phyloP scores from a whole-genome alignment of 2,888 invertebrate species.

The Tipula vernalis region DNA sequence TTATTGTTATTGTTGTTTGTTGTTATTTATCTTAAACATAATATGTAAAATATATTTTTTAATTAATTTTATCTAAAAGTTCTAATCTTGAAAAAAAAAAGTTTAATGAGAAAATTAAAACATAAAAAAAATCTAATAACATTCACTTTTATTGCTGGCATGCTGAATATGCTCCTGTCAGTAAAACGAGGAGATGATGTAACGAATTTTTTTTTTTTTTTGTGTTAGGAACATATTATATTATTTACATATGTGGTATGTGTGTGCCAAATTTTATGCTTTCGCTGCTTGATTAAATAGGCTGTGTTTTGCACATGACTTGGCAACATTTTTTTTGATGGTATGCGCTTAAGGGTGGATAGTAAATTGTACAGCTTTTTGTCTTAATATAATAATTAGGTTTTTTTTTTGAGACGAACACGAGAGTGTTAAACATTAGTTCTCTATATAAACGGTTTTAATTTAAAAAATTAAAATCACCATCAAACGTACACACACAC shows the following conservation, averaged over 20 bases:
- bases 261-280: not conserved
- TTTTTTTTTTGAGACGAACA: not conserved
- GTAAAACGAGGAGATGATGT: not conserved
- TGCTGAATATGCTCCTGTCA: not conserved
- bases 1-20: slow-evolving; percentile 4
- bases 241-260: not conserved
- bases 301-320: not conserved
- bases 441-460: not conserved
- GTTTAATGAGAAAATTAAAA: slow-evolving; percentile 4
- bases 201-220: not conserved
- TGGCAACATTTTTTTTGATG: not conserved
- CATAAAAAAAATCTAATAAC: not conserved
- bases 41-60: slow-evolving; percentile 4
- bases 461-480: not conserved
- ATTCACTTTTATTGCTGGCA: not conserved
- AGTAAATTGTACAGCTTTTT: not conserved
- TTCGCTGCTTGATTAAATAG: not conserved
- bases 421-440: not conserved
- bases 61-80: slow-evolving; percentile 4
- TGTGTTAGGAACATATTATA: not conserved
- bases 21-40: not conserved
- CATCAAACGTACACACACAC: not conserved
- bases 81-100: not conserved
- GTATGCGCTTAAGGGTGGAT: not conserved
- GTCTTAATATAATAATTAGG: not conserved